A percentile compares a stretch with the other conserved stretches of the same genome.
phyloP scores from a whole-genome alignment of 1,140 invertebrate genomes.

The Drosophila dunni region DNA sequence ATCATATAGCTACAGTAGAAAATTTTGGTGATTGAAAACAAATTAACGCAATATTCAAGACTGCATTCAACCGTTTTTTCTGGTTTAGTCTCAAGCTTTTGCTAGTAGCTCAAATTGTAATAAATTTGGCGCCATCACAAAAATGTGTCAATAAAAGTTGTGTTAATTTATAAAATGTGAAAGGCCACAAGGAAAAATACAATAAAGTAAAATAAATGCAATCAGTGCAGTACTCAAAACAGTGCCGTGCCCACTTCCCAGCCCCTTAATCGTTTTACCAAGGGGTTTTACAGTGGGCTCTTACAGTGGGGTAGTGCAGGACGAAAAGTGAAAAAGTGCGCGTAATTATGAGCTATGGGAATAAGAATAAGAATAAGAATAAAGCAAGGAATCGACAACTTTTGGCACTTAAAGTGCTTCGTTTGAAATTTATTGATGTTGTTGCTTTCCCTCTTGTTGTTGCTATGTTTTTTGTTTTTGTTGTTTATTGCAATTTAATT shows the following conservation, averaged over 20 bases:
- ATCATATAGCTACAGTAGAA: no score
- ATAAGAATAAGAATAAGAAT: no score
- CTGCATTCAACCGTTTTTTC: no score
- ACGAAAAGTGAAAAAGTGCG: conserved; percentile 18
- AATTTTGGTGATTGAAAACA: no score
- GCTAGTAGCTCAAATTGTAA: neutral
- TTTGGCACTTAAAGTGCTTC: conserved; percentile 75
- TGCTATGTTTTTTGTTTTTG: conserved; percentile 3
- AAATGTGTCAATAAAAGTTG: conserved; percentile 36
- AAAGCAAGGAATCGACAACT: conserved; percentile 25
- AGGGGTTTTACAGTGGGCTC: neutral
- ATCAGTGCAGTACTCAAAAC: conserved; percentile 17
- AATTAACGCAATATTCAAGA: no score
- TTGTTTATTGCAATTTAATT: conserved; percentile 76
- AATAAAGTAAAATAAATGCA: conserved; percentile 28
- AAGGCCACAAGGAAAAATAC: conserved; percentile 6
- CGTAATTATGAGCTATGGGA: conserved; percentile 36
- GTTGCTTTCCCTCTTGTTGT: conserved; percentile 1
- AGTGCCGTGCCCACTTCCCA: neutral
- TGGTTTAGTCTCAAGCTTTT: no score
- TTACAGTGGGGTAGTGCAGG: neutral
- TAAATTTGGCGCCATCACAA: conserved; percentile 17
- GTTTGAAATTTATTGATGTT: conserved; percentile 1
- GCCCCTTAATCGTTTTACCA: neutral
- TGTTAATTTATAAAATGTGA: conserved; percentile 28